Evolutionary conservation across 2,797 vertebrate genomes (phyloP).

Genomic region (Choloepus didactylus): DNA sequence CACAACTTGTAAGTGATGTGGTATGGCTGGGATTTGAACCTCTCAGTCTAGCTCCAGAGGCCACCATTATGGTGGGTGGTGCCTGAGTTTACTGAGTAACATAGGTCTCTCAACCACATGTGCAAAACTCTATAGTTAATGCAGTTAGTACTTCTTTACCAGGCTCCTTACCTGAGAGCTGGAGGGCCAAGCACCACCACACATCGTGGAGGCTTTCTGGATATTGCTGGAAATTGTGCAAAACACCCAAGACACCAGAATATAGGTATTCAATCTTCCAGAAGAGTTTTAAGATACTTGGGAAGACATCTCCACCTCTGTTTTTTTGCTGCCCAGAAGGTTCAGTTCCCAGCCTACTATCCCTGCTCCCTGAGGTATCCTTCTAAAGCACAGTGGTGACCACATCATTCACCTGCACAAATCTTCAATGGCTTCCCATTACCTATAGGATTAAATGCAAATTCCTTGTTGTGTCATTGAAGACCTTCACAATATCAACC

Average conservation of each 20-base stretch:
- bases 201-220: background rate
- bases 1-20: background rate
- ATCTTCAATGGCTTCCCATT: background rate
- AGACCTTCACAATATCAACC: background rate
- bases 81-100: no score
- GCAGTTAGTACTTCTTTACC: no score
- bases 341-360: background rate
- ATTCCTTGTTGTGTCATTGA: background rate
- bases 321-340: background rate
- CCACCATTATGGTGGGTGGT: rapidly evolving
- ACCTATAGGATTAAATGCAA: background rate
- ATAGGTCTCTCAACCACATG: background rate
- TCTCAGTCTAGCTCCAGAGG: background rate
- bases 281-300: background rate
- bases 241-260: background rate
- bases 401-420: no score
- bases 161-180: background rate
- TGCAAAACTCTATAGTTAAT: background rate
- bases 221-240: background rate
- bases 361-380: background rate
- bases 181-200: background rate
- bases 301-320: background rate
- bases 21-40: background rate
- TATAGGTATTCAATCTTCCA: background rate
- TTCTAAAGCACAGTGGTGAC: background rate